These are phyloP conservation scores for Coptotermes formosanus DNA, from an alignment of 1,140 invertebrate genomes.

Conservation along the genomic window DNA sequence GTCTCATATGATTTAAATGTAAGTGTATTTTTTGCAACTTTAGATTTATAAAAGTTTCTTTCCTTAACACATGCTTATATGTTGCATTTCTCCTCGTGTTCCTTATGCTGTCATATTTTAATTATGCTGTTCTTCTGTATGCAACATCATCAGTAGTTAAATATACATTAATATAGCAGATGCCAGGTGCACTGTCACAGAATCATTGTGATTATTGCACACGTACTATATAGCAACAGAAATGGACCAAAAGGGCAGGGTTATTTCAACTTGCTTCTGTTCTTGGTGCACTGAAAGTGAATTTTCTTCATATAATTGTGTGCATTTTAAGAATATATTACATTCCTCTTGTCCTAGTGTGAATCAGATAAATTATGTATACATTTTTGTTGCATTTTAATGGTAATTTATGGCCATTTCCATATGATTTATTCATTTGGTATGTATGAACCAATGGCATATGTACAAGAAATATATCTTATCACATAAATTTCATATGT, in stretches of 20 bases:
- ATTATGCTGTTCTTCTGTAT: constrained; percentile 47
- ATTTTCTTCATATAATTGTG: neutral
- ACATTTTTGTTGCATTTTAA: neutral
- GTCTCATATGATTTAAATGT: no score
- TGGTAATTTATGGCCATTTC: neutral
- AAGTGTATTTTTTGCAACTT: no score
- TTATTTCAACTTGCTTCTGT: neutral
- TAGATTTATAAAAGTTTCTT: constrained; percentile 22
- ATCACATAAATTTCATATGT: neutral
- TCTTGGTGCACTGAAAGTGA: neutral
- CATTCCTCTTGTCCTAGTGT: neutral
- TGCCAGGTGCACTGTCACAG: neutral
- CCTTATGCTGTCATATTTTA: constrained; percentile 45
- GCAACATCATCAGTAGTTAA: constrained; percentile 33
- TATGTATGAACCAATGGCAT: neutral
- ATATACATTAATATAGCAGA: constrained; percentile 10
- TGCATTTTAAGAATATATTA: neutral
- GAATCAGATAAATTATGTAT: neutral
- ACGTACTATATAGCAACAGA: neutral
- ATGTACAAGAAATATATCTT: neutral
- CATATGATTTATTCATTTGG: neutral
- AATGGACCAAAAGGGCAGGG: neutral
- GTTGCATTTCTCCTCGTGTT: constrained; percentile 45
- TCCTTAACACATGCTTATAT: constrained; percentile 44
- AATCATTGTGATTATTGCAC: neutral